Conservation (phyloP, 2,797 vertebrate species). For the Cirrhinus mrigala region DNA sequence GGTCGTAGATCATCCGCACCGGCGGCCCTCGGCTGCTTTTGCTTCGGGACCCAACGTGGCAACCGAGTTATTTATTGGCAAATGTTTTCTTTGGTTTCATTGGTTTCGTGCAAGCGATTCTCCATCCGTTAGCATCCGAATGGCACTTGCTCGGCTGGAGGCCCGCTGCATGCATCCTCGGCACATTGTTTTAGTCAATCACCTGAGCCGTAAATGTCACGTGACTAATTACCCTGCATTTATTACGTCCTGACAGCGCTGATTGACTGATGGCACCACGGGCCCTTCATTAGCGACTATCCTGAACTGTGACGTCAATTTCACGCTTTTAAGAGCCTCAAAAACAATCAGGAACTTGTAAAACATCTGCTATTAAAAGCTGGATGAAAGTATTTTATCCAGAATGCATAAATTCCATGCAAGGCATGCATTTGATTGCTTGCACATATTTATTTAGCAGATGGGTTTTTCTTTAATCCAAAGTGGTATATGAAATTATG, state of each 20-base stretch:
- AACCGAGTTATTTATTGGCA: background rate
- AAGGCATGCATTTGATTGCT: background rate
- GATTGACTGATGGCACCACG: slow-evolving; percentile 15
- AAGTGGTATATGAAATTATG: background rate
- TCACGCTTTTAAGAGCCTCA: background rate
- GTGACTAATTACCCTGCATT: slow-evolving; percentile 29
- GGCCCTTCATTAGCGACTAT: background rate
- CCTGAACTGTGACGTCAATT: slow-evolving; percentile 2
- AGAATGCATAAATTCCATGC: background rate
- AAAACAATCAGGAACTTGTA: slow-evolving; percentile 3
- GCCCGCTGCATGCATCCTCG: slow-evolving; percentile 1
- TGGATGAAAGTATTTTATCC: background rate
- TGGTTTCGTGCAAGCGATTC: background rate
- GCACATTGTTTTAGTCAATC: slow-evolving; percentile 24
- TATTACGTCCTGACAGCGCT: slow-evolving; percentile 27
- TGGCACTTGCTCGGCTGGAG: slow-evolving; percentile 2
- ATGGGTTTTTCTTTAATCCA: background rate
- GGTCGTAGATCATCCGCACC: slow-evolving; percentile 22
- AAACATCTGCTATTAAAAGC: background rate
- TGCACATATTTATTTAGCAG: background rate
- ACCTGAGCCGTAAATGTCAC: slow-evolving; percentile 12
- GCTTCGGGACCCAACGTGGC: background rate
- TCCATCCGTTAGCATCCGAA: background rate
- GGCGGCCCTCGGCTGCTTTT: background rate
- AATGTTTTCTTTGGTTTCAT: slow-evolving; percentile 1